A percentile compares a stretch with the other conserved stretches of the same genome.
phyloP scores from a whole-genome alignment of 2,888 invertebrate genomes.

The Parnassius orleans region DNA sequence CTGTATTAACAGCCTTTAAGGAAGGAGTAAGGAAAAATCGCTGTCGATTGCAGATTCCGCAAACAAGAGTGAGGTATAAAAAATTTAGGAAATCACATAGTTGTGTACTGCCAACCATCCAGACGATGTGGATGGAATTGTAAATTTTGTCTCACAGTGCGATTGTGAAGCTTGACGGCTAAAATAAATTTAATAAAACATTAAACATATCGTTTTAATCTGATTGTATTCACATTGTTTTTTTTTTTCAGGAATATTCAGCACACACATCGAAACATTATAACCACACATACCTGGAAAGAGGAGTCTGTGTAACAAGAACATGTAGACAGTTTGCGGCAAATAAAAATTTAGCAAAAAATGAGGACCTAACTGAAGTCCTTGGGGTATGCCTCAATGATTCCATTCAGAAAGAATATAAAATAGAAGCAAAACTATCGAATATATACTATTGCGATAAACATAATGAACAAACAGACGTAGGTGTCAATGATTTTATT shows the following conservation, averaged over 20 bases:
- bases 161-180: no score
- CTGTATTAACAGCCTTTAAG: no score
- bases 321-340: slow-evolving; percentile 9
- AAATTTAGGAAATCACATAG: no score
- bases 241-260: slow-evolving; percentile 20
- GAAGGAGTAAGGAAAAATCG: no score
- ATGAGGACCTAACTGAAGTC: neutral
- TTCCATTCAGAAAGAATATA: slow-evolving; percentile 16
- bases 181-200: no score
- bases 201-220: no score
- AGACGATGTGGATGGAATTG: no score
- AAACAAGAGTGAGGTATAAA: no score
- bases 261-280: slow-evolving; percentile 16
- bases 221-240: neutral
- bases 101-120: no score
- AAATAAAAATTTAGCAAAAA: neutral
- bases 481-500: slow-evolving; percentile 9
- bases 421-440: slow-evolving; percentile 17
- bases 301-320: slow-evolving; percentile 19
- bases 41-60: no score
- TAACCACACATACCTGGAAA: slow-evolving; percentile 12
- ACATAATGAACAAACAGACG: slow-evolving; percentile 1
- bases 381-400: slow-evolving; percentile 13
- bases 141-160: no score
- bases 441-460: slow-evolving; percentile 12